These are phyloP conservation scores for Caenorhabditis sp. DNA, from an alignment of 2,888 invertebrate genomes.

Conservation along the genomic window DNA sequence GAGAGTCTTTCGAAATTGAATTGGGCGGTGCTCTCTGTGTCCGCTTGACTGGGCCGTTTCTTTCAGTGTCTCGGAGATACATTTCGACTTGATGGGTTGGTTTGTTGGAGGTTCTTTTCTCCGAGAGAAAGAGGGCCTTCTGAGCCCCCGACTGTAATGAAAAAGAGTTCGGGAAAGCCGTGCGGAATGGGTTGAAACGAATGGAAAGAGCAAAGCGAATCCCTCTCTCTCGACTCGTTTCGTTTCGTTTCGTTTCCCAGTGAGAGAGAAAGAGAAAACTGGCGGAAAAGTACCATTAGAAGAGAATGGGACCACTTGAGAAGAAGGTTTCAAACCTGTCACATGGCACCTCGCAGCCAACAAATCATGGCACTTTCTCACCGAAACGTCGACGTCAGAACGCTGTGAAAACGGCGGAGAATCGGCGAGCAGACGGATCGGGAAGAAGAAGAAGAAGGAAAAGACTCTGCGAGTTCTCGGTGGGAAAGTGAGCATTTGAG, in stretches of 20 bases:
- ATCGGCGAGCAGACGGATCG: background rate
- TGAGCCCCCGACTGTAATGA: constrained; percentile 31
- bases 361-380: constrained; percentile 46
- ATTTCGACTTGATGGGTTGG: constrained; percentile 42
- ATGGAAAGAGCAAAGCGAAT: constrained; percentile 21
- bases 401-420: background rate
- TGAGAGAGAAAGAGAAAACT: background rate
- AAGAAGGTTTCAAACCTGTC: constrained; percentile 57
- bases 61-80: too few species aligned
- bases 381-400: constrained; percentile 2
- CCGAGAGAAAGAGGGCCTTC: too few species aligned
- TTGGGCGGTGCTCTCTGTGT: background rate
- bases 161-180: too few species aligned
- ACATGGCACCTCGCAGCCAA: constrained; percentile 39
- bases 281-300: background rate
- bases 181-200: background rate
- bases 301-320: constrained; percentile 41
- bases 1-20: background rate
- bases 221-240: too few species aligned
- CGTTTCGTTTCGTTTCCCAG: too few species aligned
- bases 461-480: too few species aligned
- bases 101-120: too few species aligned
- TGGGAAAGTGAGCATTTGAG: too few species aligned
- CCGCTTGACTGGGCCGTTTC: too few species aligned
- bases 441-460: background rate